phyloP scores from a whole-genome alignment of 1,140 invertebrate genomes.

The Apolygus lucorum region DNA sequence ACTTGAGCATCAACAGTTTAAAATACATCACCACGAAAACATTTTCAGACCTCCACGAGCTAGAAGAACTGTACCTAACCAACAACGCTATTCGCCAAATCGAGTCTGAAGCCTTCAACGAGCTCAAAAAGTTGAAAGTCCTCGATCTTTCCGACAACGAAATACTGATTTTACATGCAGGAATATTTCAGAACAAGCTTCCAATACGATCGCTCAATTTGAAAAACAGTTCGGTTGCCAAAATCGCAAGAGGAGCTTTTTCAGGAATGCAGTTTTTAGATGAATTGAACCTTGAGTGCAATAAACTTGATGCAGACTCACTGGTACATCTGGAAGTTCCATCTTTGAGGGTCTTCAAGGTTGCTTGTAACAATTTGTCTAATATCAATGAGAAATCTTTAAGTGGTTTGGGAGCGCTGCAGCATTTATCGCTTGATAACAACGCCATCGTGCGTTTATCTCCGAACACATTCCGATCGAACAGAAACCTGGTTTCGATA shows the following conservation, averaged over 20 bases:
- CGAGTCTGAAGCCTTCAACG: slow-evolving; percentile 49
- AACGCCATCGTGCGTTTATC: slow-evolving; percentile 57
- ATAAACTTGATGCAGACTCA: slow-evolving; percentile 57
- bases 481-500: slow-evolving; percentile 61
- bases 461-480: slow-evolving; percentile 58
- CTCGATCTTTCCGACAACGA: slow-evolving; percentile 56
- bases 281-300: slow-evolving; percentile 61
- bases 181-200: slow-evolving; percentile 51
- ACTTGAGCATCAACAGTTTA: slow-evolving; percentile 66
- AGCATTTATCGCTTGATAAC: slow-evolving; percentile 57
- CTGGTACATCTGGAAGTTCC: slow-evolving; percentile 59
- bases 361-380: slow-evolving; percentile 63
- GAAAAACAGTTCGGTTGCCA: slow-evolving; percentile 50
- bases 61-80: slow-evolving; percentile 55
- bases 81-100: slow-evolving; percentile 48
- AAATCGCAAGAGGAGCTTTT: slow-evolving; percentile 56
- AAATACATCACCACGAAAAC: slow-evolving; percentile 50
- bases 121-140: slow-evolving; percentile 49
- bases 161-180: slow-evolving; percentile 44
- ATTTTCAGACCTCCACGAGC: slow-evolving; percentile 57
- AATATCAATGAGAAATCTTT: slow-evolving; percentile 56
- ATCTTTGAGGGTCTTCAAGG: slow-evolving; percentile 56
- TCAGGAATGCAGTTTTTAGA: slow-evolving; percentile 53
- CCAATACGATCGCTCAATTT: slow-evolving; percentile 50
- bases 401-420: slow-evolving; percentile 62